Evolutionary conservation across 1,140 invertebrate genomes (phyloP), one percentile per base, ranked within the genome.

Genomic region (Dinoponera quadriceps): DNA sequence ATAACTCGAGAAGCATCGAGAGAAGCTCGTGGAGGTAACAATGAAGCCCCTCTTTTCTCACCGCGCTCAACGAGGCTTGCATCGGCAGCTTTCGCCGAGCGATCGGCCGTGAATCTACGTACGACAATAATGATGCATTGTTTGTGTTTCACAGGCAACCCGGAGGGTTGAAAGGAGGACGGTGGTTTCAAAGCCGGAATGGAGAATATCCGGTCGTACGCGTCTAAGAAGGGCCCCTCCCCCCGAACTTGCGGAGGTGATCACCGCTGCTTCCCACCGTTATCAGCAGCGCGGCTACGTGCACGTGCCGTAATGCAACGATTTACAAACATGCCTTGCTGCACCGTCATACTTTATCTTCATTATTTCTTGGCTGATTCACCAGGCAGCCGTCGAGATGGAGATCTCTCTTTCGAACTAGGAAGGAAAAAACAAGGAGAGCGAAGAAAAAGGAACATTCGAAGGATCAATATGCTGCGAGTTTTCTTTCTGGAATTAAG

Each of bases 61-160:
- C 78, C 75, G 82, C 82, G 90, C 66, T 89, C 86, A 86, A 77
- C 78, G 84, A 88, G 85, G 85, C 89, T 90, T 87, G 82, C 84
- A 77, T 85, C 74, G 72, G 80, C 68, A 86, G 84, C 89, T 90
- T 91, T 89, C 84, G 81, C 62, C 69, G 59, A 85, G 86, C 90
- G 88, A 90, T 91, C 86, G 87, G 85, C 83, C 87, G 87, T 89
- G 85, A 91, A 90, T 90, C 85, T 84, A 86, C 82, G 77, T 88
- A 85, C 89, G 73, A 51, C 82, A 89, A 90, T 91, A 91, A 91
- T 89, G 89, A 91, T 88, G 85, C 85, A 85, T 82, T 84, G 77
- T 90, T 88, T 90, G 68, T 71, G 51, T 78, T 82, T 73, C 63
- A 27, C 68, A 65, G 48, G 48, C n/a, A 44, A 77, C 54, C 18